These are phyloP conservation scores for Chalcis sispes DNA, from an alignment of 2,888 invertebrate species.

Conservation along the genomic window DNA sequence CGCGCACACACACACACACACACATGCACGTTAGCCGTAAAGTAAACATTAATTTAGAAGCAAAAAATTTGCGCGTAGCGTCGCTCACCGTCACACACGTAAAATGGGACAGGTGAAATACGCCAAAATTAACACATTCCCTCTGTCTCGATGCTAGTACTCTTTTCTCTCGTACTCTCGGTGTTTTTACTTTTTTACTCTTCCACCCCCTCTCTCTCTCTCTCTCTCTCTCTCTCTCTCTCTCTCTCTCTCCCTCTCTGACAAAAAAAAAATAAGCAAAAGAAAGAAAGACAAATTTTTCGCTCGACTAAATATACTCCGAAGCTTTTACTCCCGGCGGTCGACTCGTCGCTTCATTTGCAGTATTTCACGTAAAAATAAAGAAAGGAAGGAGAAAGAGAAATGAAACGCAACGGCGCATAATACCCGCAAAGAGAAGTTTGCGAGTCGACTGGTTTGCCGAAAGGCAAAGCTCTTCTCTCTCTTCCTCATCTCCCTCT, in stretches of 20 bases:
- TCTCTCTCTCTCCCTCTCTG: background rate
- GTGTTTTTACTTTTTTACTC: no score
- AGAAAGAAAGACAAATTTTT: constrained; percentile 20
- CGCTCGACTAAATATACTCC: constrained; percentile 40
- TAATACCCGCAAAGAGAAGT: constrained; percentile 41
- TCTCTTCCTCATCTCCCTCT: no score
- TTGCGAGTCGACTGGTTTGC: constrained; percentile 23
- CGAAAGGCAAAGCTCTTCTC: no score
- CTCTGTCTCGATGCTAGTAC: background rate
- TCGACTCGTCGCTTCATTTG: constrained; percentile 35
- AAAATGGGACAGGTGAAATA: constrained; percentile 36
- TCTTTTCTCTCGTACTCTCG: no score
- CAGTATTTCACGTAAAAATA: constrained; percentile 43
- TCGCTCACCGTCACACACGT: background rate
- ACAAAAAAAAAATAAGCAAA: background rate
- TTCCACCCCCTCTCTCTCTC: no score
- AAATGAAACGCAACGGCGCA: background rate
- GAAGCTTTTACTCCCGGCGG: constrained; percentile 40
- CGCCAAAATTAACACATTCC: constrained; percentile 45
- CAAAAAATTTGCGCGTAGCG: constrained; percentile 41
- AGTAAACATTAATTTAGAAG: constrained; percentile 38
- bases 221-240: no score
- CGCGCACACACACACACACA: background rate
- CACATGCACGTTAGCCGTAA: no score
- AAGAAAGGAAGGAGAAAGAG: constrained; percentile 3